phyloP scores from a whole-genome alignment of 2,113 vertebrate genomes.

The Hemiprocne comata region DNA sequence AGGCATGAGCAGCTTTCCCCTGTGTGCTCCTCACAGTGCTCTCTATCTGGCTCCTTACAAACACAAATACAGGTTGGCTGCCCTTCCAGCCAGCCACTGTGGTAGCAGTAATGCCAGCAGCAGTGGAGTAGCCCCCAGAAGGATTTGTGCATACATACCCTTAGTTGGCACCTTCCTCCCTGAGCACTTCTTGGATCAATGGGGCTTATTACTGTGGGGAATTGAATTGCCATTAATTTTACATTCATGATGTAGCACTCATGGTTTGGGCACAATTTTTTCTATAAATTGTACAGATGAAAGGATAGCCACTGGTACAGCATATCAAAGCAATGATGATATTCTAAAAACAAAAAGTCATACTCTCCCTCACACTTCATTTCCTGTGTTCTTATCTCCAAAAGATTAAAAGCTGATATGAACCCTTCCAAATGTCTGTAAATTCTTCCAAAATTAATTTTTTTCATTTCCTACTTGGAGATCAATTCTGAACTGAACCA shows the following conservation, averaged over 20 bases:
- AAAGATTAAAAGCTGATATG: not conserved
- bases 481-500: not conserved
- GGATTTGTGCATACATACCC: not conserved
- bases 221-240: not conserved
- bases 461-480: not conserved
- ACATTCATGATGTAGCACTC: not conserved
- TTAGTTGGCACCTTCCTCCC: not conserved
- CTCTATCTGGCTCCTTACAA: not conserved
- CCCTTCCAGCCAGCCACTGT: not conserved
- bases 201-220: not conserved
- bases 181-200: not conserved
- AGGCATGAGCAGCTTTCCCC: not conserved
- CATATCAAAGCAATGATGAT: not conserved
- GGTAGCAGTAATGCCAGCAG: not conserved
- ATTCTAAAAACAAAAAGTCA: not conserved
- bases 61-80: not conserved
- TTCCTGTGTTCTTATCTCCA: not conserved
- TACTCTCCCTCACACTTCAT: not conserved
- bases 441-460: not conserved
- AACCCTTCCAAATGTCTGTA: not conserved
- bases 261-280: not conserved
- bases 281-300: not conserved
- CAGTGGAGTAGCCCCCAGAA: not conserved
- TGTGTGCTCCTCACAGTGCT: not conserved
- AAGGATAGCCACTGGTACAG: not conserved